Evolutionary conservation across 2,888 invertebrate genomes (phyloP).

Genomic region (Syrphus vitripennis): DNA sequence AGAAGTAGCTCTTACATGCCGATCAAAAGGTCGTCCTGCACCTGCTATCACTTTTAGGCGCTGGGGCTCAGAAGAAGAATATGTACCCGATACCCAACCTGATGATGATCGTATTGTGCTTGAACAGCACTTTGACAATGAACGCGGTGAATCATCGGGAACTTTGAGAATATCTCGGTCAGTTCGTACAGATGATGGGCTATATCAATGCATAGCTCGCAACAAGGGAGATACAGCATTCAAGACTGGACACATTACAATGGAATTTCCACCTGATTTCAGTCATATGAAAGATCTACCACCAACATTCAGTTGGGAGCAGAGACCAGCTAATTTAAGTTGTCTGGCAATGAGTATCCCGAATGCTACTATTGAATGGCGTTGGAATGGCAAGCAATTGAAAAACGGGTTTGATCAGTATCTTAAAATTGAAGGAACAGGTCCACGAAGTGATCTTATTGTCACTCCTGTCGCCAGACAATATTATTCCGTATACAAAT

Average conservation of each 20-base stretch:
- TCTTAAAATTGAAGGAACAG: slow-evolving; percentile 85
- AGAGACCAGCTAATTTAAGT: slow-evolving; percentile 90
- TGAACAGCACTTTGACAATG: slow-evolving; percentile 82
- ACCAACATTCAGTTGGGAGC: slow-evolving; percentile 92
- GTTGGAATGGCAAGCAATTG: slow-evolving; percentile 83
- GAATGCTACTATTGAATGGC: slow-evolving; percentile 95
- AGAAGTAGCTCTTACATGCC: slow-evolving; percentile 87
- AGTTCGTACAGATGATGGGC: slow-evolving; percentile 90
- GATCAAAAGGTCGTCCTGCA: slow-evolving; percentile 90
- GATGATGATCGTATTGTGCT: slow-evolving; percentile 87
- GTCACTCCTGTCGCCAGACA: slow-evolving; percentile 86
- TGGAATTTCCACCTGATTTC: slow-evolving; percentile 92
- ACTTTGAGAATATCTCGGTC: slow-evolving; percentile 86
- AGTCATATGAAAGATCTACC: slow-evolving; percentile 86
- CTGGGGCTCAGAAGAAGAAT: slow-evolving; percentile 85
- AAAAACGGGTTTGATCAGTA: slow-evolving; percentile 82
- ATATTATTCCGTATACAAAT: slow-evolving; percentile 90
- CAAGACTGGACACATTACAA: slow-evolving; percentile 91
- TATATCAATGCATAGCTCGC: slow-evolving; percentile 92
- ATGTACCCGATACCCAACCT: slow-evolving; percentile 84
- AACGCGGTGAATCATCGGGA: slow-evolving; percentile 85
- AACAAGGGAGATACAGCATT: slow-evolving; percentile 90
- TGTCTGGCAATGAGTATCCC: slow-evolving; percentile 94
- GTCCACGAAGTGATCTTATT: slow-evolving; percentile 87
- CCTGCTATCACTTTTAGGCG: slow-evolving; percentile 91